Percentiles rank a stretch among this genome's conserved stretches.
Conservation (phyloP, 2,113 vertebrate genomes). For the Phyllostomus hastatus region DNA sequence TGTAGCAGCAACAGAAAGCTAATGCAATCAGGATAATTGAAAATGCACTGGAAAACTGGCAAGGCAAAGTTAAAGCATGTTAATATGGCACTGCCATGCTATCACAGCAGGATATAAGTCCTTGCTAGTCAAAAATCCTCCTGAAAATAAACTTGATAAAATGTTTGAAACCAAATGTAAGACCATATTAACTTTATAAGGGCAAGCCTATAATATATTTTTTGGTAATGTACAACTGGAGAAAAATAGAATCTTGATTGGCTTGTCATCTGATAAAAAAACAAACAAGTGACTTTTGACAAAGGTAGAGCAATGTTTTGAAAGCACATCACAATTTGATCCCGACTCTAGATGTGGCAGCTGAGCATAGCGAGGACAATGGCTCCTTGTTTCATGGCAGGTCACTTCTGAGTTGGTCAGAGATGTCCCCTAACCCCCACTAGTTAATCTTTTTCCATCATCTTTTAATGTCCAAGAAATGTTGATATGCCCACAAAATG, state of each 20-base stretch:
- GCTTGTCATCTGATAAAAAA: not conserved
- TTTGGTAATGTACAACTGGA: not conserved
- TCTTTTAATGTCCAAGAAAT: not conserved
- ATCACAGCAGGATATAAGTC: not conserved
- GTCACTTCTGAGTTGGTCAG: not conserved
- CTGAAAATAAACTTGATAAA: conserved; percentile 4
- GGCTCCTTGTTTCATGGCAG: not conserved
- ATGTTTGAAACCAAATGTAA: not conserved
- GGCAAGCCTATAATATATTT: not conserved
- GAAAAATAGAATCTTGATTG: not conserved
- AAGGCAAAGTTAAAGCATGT: not conserved
- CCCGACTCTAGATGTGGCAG: not conserved
- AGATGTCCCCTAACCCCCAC: not conserved
- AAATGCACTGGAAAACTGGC: not conserved
- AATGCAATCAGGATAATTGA: not conserved
- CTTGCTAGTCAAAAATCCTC: not conserved
- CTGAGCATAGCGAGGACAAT: not conserved
- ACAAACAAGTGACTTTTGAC: not conserved
- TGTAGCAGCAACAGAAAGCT: not conserved
- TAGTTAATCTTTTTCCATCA: not conserved
- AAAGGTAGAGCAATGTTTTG: not conserved
- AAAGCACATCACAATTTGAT: not conserved
- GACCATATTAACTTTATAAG: not conserved
- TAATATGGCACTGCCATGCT: not conserved
- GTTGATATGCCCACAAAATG: not conserved